Base-by-base conservation (phyloP, 2,797 vertebrate genomes). In the Zenarchopterus dispar region DNA sequence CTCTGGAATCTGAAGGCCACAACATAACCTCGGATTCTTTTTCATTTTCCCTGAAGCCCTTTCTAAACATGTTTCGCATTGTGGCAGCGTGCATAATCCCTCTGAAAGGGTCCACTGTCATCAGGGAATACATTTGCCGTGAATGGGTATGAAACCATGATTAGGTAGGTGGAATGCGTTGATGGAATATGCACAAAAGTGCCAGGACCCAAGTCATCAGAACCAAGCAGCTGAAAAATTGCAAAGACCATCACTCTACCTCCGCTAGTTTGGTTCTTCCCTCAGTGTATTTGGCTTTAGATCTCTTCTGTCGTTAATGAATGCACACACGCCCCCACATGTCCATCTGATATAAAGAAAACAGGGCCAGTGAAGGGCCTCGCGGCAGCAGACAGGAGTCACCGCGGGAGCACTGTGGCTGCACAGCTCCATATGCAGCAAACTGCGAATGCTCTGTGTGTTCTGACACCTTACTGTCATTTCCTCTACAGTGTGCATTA, bases 331-430 rank as follows among this genome's bases (percentile, higher is more conserved):
- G 21, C 39, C 16, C 21, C 21, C 52, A 26, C 21, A 26, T 16
- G 19, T 48, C 33, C 33, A 56, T 8, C 18, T 47, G 44, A 56
- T 49, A 46, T 42, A 56, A 56, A 22, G 18, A 48, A 53, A 36
- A 56, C 23, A 56, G 3, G 33, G n/a, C 6, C 15, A 31, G 10
- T 43, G 6, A 1, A 11, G 22, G 44, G 23, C 44, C 17, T 49
- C 39, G 43, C 22, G 21, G 50, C 23, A 21, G 23, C 42, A 8
- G 24, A 28, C 47, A 26, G 42, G 11, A 16, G 41, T 45, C 31
- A 52, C 19, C 19, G 28, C 33, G 23, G 16, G 21, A n/a, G 42
- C 8, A 19, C 4, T 16, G 47, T 11, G 36, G 15, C 33, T 26
- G 23, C 42, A 54, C 24, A 31, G 33, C n/a, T 13, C 36, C 33